Evolutionary conservation across 2,113 vertebrate species (phyloP).

Genomic region (Galeopterus variegatus): DNA sequence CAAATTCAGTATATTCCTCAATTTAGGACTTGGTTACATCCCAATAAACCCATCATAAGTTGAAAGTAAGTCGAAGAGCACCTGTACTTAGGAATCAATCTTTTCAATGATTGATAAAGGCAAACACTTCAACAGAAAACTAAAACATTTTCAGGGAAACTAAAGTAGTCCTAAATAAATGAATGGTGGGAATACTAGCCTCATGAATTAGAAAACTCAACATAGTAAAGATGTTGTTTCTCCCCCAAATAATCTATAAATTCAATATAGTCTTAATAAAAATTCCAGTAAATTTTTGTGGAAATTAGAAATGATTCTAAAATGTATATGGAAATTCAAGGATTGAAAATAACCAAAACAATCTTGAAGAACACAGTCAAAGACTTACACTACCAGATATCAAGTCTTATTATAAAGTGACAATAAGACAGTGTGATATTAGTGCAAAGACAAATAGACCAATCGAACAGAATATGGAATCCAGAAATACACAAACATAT

Average conservation of each 20-base stretch:
- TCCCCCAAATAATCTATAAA: not conserved
- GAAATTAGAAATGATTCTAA: conserved; percentile 26
- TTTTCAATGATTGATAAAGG: not conserved
- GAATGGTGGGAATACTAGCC: not conserved
- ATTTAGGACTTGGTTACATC: too few relatives aligned
- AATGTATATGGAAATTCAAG: not conserved
- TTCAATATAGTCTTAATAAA: not conserved
- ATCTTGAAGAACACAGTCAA: not conserved
- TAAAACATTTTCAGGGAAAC: conserved; percentile 20
- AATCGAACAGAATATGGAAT: not conserved
- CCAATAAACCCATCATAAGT: too few relatives aligned
- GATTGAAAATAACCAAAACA: not conserved
- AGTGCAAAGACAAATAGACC: not conserved
- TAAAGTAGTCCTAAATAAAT: not conserved
- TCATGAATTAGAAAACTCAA: not conserved
- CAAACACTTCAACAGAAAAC: conserved; percentile 12
- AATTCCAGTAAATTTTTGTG: not conserved
- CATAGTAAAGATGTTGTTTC: not conserved
- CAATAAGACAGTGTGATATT: not conserved
- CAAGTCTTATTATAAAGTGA: not conserved
- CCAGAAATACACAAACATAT: not conserved
- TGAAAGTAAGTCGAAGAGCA: too few relatives aligned
- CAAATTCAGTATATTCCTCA: too few relatives aligned
- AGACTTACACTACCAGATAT: not conserved
- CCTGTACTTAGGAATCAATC: not conserved